Evolutionary conservation across 2,888 invertebrate genomes (phyloP), one percentile per base, ranked within the genome.

Genomic region (Aricia artaxerxes): DNA sequence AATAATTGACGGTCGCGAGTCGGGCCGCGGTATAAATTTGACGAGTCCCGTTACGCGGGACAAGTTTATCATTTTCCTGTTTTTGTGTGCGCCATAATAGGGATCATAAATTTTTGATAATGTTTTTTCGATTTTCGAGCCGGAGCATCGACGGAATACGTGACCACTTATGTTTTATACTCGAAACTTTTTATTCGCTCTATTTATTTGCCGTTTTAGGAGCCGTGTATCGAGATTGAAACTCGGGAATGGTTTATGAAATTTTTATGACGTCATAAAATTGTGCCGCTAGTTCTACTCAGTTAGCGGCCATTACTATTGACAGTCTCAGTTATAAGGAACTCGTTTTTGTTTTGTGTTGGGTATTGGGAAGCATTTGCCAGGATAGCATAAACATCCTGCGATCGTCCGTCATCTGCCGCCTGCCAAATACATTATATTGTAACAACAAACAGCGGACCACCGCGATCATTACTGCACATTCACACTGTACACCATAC

Each of bases 81-180:
- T 93, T 92, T 90, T 89, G 86, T 85, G 84, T 85, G 83, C 86
- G 81, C 89, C 89, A 87, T 93, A 92, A 93, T 92, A 91, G 91
- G 89, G 85, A 87, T 90, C 91, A 92, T 92, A 93, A 90, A 93
- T 92, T 91, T 90, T 90, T 91, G 90, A 92, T 92, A 90, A 86
- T 86, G 87, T 89, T 89, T 89, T 89, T 88, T 86, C 86, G 89
- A 87, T 88, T 88, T 88, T 85, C 84, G 83, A 85, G 84, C 84
- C 85, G 84, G 79, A 73, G 61, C 73, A 73, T 79, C 79, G 81
- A 79, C 79, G 75, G 80, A 81, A 82, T 81, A 82, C 80, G 78
- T 80, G 80, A 73, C 73, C 76, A 76, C 53, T 76, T 76, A 76
- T 76, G 76, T 76, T 76, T 76, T 16, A 57, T 75, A 31, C 75